phyloP scores from a whole-genome alignment of 2,113 vertebrate genomes.

The Coryphaenoides rupestris region DNA sequence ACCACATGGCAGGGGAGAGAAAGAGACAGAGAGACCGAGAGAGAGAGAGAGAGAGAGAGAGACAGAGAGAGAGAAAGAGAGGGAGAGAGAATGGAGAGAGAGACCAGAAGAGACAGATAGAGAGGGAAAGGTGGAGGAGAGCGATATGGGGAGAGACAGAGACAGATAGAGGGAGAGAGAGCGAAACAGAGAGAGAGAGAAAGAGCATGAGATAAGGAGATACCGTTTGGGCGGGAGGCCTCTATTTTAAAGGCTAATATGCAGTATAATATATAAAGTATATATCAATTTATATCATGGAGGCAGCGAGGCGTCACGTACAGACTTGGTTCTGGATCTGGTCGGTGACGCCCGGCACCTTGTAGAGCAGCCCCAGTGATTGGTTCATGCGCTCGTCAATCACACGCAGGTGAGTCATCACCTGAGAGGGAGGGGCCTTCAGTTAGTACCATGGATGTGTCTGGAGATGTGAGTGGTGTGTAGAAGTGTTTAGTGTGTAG shows the following conservation, averaged over 20 bases:
- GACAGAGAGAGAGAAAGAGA: background rate
- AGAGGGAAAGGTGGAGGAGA: too few relatives aligned
- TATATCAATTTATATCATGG: too few relatives aligned
- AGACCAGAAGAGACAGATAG: background rate
- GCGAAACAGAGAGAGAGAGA: conserved; percentile 32
- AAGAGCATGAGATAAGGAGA: background rate
- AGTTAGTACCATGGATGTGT: background rate
- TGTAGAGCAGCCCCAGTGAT: conserved; percentile 90
- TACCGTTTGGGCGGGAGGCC: conserved; percentile 81
- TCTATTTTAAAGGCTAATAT: conserved; percentile 86
- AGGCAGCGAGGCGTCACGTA: conserved; percentile 58
- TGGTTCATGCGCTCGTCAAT: conserved; percentile 98
- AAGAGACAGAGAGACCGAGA: too few relatives aligned
- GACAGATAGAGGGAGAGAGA: conserved; percentile 78
- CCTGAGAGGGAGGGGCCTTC: conserved; percentile 59
- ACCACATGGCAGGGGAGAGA: too few relatives aligned
- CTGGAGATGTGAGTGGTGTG: background rate
- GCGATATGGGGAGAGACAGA: background rate
- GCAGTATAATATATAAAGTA: too few relatives aligned
- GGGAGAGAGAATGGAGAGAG: background rate
- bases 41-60: too few relatives aligned
- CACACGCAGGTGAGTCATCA: conserved; percentile 94
- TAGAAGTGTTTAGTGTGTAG: background rate
- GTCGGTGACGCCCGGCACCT: conserved; percentile 87
- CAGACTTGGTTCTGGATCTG: conserved; percentile 97